Base-by-base conservation (phyloP, 2,888 invertebrate species). In the Drosophila anomelani region DNA sequence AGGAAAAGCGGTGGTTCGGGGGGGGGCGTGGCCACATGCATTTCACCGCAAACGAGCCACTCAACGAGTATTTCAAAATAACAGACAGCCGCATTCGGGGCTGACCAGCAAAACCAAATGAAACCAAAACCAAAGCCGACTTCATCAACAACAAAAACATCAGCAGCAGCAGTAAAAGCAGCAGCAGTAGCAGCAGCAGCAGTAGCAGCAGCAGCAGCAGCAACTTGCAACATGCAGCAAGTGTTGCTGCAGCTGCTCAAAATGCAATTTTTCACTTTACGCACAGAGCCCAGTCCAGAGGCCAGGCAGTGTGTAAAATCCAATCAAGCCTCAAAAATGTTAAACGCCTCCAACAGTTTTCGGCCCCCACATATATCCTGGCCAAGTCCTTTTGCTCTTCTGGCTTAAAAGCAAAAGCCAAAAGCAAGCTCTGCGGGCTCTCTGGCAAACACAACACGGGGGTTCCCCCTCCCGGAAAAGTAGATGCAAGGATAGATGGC, bases 311-410 rank as follows among this genome's bases (percentile, higher is more conserved):
- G 51, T 53, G 51, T 53, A 82, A 88, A 86, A 86, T 89, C 89
- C 83, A 87, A 87, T 87, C 86, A 89, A 89, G 89, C 88, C 86
- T 85, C 88, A 87, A 89, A 88, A 87, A 89, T 89, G 76, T 85
- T 88, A 85, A 82, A 79, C 83, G 89, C 81, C 85, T 85, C 70
- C 82, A 71, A 61, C 58, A 51, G 61, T 41, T 57, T 36, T 20
- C 13, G 4, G 44, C 26, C 38, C 15, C 20, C 26, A 8, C 26
- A 41, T 13, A 53, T n/a, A 29, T 29, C 29, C 46, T 32, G 47
- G 62, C 36, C 76, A 39, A 38, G 73, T 63, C 59, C 55, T 32
- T 32, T 34, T 23, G 51, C 36, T 23, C 20, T 20, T 43, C 47
- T 61, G 57, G 63, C 55, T 54, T 75, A 58, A 86, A 85, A 80